These are phyloP conservation scores for Coranthus polyacanthus DNA, from an alignment of 2,797 vertebrate species.

Conservation along the genomic window DNA sequence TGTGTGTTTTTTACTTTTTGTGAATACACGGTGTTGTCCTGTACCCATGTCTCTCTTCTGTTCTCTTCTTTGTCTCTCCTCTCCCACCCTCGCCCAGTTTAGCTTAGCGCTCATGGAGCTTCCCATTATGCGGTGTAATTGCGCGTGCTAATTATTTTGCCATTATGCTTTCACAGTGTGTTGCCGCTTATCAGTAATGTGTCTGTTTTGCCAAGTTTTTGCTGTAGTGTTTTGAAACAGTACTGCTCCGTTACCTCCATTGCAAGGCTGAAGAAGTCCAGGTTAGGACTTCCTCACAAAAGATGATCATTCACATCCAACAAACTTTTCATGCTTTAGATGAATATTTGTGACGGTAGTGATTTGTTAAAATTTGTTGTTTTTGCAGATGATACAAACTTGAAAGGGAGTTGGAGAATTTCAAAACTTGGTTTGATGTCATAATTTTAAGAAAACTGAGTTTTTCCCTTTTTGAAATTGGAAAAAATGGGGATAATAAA, in stretches of 20 bases:
- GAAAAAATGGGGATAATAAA: too few relatives aligned
- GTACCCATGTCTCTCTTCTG: not conserved
- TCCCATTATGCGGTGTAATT: slow-evolving; percentile 72
- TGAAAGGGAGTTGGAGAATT: too few relatives aligned
- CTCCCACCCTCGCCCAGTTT: slow-evolving; percentile 39
- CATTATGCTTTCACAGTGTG: slow-evolving; percentile 73
- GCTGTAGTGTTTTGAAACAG: slow-evolving; percentile 20
- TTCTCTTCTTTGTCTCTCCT: not conserved
- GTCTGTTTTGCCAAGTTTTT: slow-evolving; percentile 58
- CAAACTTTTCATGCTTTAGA: too few relatives aligned
- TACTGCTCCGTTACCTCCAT: not conserved
- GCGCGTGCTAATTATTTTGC: slow-evolving; percentile 77
- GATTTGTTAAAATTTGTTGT: too few relatives aligned
- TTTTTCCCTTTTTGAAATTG: too few relatives aligned
- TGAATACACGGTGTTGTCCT: too few relatives aligned
- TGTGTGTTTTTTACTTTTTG: too few relatives aligned
- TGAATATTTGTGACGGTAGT: too few relatives aligned
- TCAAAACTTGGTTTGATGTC: too few relatives aligned
- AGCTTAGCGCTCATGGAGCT: slow-evolving; percentile 46
- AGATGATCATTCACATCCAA: not conserved
- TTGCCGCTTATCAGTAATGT: slow-evolving; percentile 67
- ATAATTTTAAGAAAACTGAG: too few relatives aligned
- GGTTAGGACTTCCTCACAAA: not conserved
- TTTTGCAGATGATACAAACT: too few relatives aligned
- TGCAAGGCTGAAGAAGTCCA: not conserved